Evolutionary conservation across 2,888 invertebrate genomes (phyloP), one percentile per base, ranked within the genome.

Genomic region (Cremastinae sp.): DNA sequence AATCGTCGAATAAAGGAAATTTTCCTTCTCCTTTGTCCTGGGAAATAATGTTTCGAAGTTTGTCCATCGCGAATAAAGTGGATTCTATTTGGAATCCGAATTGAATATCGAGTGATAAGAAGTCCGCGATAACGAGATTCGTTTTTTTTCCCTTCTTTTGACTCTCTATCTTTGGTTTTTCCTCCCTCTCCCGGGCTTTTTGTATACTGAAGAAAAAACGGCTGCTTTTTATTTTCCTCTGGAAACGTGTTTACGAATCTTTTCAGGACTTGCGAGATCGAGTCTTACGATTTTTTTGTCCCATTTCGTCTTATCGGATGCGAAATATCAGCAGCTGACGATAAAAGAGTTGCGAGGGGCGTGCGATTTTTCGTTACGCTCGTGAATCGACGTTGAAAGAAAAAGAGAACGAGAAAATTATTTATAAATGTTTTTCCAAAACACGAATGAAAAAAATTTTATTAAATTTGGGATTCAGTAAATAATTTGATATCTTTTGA

Each of bases 261-360:
- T 59, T 59, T 49, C 18, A 37, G 49, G 20, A 14, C 22, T 51
- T 2, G 12, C 43, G 53, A 41, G n/a, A 18, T 28, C n/a, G 9
- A 20, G 22, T 37, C 22, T n/a, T 43, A 20, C 37, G 55, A n/a
- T 8, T 28, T 8, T 28, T 14, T 14, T 9, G 1, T 12, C 53
- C 12, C 12, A 35, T 70, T 39, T 61, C 53, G 20, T 37, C 43
- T 55, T 59, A 43, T 64, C 51, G 28, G 16, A 20, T 28, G 10
- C 39, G 41, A 9, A 14, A 28, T 59, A 59, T 45, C 45, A 14
- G 7, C 22, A 14, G 22, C 5, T 14, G 7, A 39, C 14, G 45
- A 59, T 43, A 28, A 45, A 28, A 22, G 22, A 45, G 43, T 59
- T 43, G 12, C 45, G 28, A 16, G 28, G 28, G 14, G n/a, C 10